A percentile compares a stretch with the other conserved stretches of the same genome.
phyloP scores from a whole-genome alignment of 2,797 vertebrate genomes.

The Diplodus puntazzo region DNA sequence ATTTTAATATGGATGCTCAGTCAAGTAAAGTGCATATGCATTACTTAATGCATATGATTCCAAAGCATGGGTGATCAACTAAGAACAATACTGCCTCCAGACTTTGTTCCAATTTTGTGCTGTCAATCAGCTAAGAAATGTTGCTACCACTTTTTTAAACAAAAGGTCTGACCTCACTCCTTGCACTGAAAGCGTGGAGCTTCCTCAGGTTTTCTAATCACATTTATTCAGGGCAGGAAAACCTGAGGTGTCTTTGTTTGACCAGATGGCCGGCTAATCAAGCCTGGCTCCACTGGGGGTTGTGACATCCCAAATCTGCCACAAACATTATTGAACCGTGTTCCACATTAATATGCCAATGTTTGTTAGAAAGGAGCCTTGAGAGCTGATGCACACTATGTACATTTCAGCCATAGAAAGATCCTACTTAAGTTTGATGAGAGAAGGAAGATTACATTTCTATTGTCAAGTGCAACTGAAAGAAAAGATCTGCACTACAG shows the following conservation, averaged over 20 bases:
- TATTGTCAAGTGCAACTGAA: neutral
- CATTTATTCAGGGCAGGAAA: conserved; percentile 77
- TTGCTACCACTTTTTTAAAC: conserved; percentile 23
- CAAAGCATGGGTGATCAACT: neutral
- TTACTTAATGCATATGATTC: conserved; percentile 1
- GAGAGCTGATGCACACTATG: neutral
- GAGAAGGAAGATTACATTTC: neutral
- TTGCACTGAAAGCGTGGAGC: conserved; percentile 15
- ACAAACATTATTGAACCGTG: conserved; percentile 66
- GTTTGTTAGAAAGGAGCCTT: conserved; percentile 13
- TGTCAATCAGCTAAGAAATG: conserved; percentile 1
- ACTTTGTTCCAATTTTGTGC: conserved; percentile 13
- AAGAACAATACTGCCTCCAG: neutral
- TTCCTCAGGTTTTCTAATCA: conserved; percentile 78
- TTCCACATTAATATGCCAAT: conserved; percentile 50
- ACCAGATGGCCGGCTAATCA: conserved; percentile 82
- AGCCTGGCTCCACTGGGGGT: conserved; percentile 65
- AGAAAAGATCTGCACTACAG: neutral
- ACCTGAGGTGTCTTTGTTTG: conserved; percentile 80
- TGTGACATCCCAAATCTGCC: conserved; percentile 69
- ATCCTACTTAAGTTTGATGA: neutral
- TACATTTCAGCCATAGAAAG: neutral
- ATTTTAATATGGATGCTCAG: neutral
- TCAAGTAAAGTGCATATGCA: neutral
- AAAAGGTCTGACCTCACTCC: conserved; percentile 25